Conservation (phyloP, 2,113 vertebrate genomes). For the Peromyscus leucopus region DNA sequence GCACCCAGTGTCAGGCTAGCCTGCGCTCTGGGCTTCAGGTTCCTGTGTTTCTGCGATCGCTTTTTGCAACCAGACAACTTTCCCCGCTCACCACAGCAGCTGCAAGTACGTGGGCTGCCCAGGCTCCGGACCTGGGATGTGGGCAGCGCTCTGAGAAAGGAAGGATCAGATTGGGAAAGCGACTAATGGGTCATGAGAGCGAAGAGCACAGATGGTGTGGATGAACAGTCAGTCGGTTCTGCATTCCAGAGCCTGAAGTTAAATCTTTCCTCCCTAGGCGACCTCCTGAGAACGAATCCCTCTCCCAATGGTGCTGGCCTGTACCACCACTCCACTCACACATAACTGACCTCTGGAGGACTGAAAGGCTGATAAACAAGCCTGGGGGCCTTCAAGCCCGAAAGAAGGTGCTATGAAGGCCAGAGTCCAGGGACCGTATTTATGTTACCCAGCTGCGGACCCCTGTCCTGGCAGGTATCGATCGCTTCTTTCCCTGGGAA, state of each 20-base stretch:
- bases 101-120: rapidly evolving
- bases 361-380: neutral
- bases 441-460: neutral
- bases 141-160: neutral
- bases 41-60: slow-evolving; percentile 51
- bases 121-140: rapidly evolving
- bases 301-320: neutral
- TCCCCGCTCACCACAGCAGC: neutral
- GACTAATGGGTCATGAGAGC: neutral
- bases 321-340: neutral
- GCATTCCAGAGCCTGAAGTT: neutral
- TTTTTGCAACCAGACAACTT: neutral
- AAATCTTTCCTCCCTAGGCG: no score
- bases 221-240: neutral
- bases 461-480: neutral
- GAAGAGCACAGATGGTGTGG: neutral
- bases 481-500: neutral
- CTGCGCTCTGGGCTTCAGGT: neutral
- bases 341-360: neutral
- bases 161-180: rapidly evolving
- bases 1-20: no score
- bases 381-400: neutral
- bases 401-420: neutral
- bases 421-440: neutral
- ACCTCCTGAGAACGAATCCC: neutral